A percentile compares a stretch with the other conserved stretches of the same genome.
phyloP scores from a whole-genome alignment of 2,888 invertebrate genomes.

The Oligia fasciuncula region DNA sequence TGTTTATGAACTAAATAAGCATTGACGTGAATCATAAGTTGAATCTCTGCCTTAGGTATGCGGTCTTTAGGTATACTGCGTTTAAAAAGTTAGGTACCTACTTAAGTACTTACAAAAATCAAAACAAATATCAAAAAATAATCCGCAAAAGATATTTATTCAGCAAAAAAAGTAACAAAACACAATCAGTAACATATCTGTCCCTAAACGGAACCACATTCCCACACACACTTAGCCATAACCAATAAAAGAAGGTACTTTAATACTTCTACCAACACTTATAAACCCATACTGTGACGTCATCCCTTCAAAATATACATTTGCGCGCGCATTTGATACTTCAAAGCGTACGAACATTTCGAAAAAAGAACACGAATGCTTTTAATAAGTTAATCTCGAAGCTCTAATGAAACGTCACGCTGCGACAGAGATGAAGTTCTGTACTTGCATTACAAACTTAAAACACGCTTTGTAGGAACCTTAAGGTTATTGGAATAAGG shows the following conservation, averaged over 20 bases:
- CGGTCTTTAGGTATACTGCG: neutral
- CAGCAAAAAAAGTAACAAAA: slow-evolving; percentile 28
- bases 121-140: slow-evolving; percentile 26
- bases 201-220: slow-evolving; percentile 53
- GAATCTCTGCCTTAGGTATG: neutral
- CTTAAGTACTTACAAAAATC: neutral
- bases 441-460: slow-evolving; percentile 55
- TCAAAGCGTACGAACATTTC: slow-evolving; percentile 59
- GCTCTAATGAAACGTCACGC: slow-evolving; percentile 84
- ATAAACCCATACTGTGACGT: slow-evolving; percentile 54
- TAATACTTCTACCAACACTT: slow-evolving; percentile 45
- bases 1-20: neutral
- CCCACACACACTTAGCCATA: slow-evolving; percentile 58
- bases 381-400: slow-evolving; percentile 85
- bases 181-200: slow-evolving; percentile 52
- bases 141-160: slow-evolving; percentile 4
- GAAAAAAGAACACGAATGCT: slow-evolving; percentile 69
- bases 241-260: slow-evolving; percentile 33
- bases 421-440: slow-evolving; percentile 75
- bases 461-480: slow-evolving; percentile 11
- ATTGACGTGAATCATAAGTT: neutral
- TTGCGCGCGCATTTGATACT: slow-evolving; percentile 62
- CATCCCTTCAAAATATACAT: slow-evolving; percentile 53
- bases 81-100: neutral
- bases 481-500: neutral